phyloP scores from a whole-genome alignment of 2,888 invertebrate genomes.

The Acholoe squamosa region DNA sequence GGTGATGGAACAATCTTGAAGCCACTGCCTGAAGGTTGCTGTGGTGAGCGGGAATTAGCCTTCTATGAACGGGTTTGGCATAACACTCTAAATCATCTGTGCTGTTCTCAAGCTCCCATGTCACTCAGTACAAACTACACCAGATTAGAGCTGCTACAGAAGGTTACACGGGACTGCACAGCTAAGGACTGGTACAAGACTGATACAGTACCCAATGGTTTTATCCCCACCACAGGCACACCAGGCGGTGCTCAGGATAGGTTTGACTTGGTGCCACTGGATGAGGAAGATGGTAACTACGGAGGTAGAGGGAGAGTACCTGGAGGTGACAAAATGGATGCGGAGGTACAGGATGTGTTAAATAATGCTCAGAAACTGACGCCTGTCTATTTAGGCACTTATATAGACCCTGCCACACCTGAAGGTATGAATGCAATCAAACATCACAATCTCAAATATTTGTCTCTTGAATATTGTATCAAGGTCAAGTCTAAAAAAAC shows the following conservation, averaged over 20 bases:
- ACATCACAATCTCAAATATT: too few species aligned
- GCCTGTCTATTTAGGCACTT: conserved; percentile 31
- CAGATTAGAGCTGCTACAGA: not conserved
- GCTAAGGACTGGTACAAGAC: not conserved
- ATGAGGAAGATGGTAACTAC: not conserved
- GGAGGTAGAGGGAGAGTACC: not conserved
- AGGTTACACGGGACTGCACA: not conserved
- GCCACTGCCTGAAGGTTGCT: conserved; percentile 89
- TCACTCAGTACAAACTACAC: not conserved
- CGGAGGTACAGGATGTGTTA: not conserved
- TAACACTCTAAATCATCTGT: conserved; percentile 72
- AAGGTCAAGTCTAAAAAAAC: too few species aligned
- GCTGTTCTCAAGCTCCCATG: not conserved
- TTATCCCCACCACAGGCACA: not conserved
- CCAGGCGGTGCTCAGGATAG: not conserved
- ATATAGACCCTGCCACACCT: conserved; percentile 19
- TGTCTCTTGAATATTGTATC: too few species aligned
- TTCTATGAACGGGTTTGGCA: conserved; percentile 89
- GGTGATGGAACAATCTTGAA: conserved; percentile 90
- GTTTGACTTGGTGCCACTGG: not conserved
- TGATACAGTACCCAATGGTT: not conserved
- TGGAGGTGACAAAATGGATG: conserved; percentile 4
- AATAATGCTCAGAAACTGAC: not conserved
- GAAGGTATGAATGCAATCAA: too few species aligned
- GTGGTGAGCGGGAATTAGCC: conserved; percentile 90